Percentiles rank a stretch among this genome's conserved stretches.
Conservation (phyloP, 2,113 vertebrate genomes). For the Silurus asotus region DNA sequence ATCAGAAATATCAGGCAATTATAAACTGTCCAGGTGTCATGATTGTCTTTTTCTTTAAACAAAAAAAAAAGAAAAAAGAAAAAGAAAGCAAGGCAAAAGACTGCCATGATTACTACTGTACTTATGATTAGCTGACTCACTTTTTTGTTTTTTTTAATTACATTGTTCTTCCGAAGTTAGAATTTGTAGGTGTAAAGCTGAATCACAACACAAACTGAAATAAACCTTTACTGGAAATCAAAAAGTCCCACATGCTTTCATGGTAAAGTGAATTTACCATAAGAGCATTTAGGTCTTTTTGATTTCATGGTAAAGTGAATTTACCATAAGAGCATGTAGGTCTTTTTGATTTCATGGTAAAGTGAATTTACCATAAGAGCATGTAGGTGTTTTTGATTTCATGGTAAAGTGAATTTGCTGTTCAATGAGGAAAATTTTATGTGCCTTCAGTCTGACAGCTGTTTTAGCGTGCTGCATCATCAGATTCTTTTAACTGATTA, state of each 20-base stretch:
- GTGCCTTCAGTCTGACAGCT: not conserved
- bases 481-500: not conserved
- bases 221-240: not conserved
- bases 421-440: not conserved
- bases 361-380: too few species aligned
- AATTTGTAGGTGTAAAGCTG: not conserved
- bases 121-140: not conserved
- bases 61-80: not conserved
- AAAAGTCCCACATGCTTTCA: not conserved
- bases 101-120: not conserved
- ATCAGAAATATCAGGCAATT: not conserved
- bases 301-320: too few species aligned
- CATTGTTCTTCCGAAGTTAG: not conserved
- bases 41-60: not conserved
- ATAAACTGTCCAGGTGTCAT: not conserved
- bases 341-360: too few species aligned
- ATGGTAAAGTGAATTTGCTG: not conserved
- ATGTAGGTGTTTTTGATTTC: too few species aligned
- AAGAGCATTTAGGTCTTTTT: too few species aligned
- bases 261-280: not conserved
- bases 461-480: conserved; percentile 6
- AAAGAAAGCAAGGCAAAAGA: not conserved
- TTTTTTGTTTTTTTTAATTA: not conserved
- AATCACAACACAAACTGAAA: not conserved
- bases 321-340: too few species aligned